Base-by-base conservation (phyloP, 2,797 vertebrate species). In the Florisuga fusca region DNA sequence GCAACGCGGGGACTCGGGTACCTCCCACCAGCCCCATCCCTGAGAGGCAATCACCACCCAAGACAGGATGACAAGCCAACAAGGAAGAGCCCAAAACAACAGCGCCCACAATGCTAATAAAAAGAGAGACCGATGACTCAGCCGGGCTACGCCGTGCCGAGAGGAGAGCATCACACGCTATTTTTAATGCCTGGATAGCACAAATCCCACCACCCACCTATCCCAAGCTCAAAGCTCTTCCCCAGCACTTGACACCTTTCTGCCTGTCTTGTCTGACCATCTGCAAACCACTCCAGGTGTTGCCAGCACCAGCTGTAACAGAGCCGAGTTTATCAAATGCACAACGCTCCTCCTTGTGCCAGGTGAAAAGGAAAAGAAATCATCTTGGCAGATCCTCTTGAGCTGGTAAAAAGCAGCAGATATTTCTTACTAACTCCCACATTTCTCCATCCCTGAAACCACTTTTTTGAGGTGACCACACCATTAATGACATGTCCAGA, bases 51-150 rank as follows among this genome's bases (percentile, higher is more conserved):
- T 26, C 41, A 16, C 27, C 73, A 31, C 36, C 33, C 57, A 38
- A 45, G 43, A 3, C 26, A 69, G 83, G 59, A 51, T 41, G 79
- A 74, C 57, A 78, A 80, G 50, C 45, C 73, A 69, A 22, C 9
- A 16, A 61, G 71, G 74, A 76, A 89, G 83, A 84, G 38, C 59
- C 55, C 51, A 48, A 61, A 59, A 14, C 77, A 76, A 72, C 27
- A 3, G 50, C 33, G 3, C 73, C 85, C 34, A 45, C 26, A 7
- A 16, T 3, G 41, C 66, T 77, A 77, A 66, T 57, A 23, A 55
- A 73, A 73, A 84, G 83, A 57, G 41, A 81, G 71, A 69, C 43
- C 2, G 18, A 26, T 92, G 92, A 94, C 78, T 94, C 92, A 95
- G 71, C n/a, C 78, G 17, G 43, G 78, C 69, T 59, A 46, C 3